Base-by-base conservation (phyloP, 2,888 invertebrate species). In the Clusia tigrina region DNA sequence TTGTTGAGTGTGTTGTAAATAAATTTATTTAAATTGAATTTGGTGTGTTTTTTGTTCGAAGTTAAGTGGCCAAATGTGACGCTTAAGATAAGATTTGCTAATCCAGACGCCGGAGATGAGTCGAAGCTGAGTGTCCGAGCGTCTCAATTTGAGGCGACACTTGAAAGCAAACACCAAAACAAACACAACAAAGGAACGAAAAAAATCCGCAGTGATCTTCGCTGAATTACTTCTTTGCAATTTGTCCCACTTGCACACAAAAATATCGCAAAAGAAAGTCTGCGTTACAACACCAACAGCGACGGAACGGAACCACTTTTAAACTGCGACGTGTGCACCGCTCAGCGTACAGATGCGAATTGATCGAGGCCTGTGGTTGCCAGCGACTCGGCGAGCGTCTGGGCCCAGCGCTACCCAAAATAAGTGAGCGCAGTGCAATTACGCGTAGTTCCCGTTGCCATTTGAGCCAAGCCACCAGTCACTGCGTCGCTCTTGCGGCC, bases 11-110 rank as follows among this genome's bases (percentile, higher is more conserved):
- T n/a, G n/a, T n/a, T n/a, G n/a, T n/a, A n/a, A n/a, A n/a, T n/a
- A 62, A 62, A 62, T 62, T 57, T 58, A 53, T 62, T 62, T 62
- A 62, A 62, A 62, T 62, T 62, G 62, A 57, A 53, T 53, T 18
- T 57, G n/a, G n/a, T n/a, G n/a, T 17, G 32, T 22, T 24, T 48
- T 24, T 46, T 60, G 54, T 42, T 6, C 42, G n/a, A 2, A 17
- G 15, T 42, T 42, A 42, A 42, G 42, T 42, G 42, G 42, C 42
- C n/a, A 42, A 42, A 15, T 51, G 26, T 22, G 54, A 54, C 60
- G 54, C 38, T 58, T 42, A 25, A 25, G 38, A 23, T n/a, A 58
- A 32, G 32, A 42, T 51, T 20, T 23, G 42, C 26, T 15, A 6
- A 46, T 48, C 15, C 6, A 20, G 53, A 12, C 37, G 22, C 37